Conservation (phyloP, 2,888 invertebrate species). For the Pterostichus niger region DNA sequence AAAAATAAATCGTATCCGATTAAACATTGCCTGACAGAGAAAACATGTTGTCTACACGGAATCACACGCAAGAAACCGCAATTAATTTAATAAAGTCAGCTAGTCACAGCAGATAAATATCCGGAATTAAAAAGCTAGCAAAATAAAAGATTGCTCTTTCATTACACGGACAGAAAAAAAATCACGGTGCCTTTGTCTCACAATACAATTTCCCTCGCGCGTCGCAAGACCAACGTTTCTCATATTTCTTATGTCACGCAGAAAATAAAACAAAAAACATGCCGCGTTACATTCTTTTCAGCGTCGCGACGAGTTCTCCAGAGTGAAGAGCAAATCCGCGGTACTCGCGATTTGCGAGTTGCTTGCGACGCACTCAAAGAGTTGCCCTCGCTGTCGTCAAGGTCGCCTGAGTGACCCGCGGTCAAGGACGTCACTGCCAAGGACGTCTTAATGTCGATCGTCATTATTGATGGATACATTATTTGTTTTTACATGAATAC, state of each 20-base stretch:
- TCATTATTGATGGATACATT: slow-evolving; percentile 59
- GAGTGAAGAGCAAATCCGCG: not conserved
- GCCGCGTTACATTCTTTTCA: slow-evolving; percentile 42
- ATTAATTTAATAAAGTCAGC: slow-evolving; percentile 52
- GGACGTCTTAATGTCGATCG: slow-evolving; percentile 51
- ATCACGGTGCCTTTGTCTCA: slow-evolving; percentile 39
- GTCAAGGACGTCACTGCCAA: slow-evolving; percentile 57
- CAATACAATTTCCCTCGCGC: slow-evolving; percentile 53
- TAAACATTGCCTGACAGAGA: slow-evolving; percentile 33
- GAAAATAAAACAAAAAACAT: slow-evolving; percentile 65
- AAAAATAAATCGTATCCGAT: slow-evolving; percentile 31
- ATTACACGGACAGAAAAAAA: slow-evolving; percentile 53
- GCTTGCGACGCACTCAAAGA: not conserved
- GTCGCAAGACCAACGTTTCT: slow-evolving; percentile 42
- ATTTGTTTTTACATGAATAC: slow-evolving; percentile 54
- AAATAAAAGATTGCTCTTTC: slow-evolving; percentile 55
- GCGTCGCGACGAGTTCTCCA: not conserved
- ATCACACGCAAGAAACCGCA: slow-evolving; percentile 43
- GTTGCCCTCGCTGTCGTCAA: slow-evolving; percentile 7
- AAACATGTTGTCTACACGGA: slow-evolving; percentile 18
- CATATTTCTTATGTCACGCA: slow-evolving; percentile 64
- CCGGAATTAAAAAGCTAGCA: slow-evolving; percentile 46
- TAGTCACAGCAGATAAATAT: slow-evolving; percentile 35
- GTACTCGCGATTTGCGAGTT: not conserved
- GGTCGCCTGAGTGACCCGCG: slow-evolving; percentile 23